Base-by-base conservation (phyloP, 1,140 invertebrate genomes). In the Plutomurus gul region DNA sequence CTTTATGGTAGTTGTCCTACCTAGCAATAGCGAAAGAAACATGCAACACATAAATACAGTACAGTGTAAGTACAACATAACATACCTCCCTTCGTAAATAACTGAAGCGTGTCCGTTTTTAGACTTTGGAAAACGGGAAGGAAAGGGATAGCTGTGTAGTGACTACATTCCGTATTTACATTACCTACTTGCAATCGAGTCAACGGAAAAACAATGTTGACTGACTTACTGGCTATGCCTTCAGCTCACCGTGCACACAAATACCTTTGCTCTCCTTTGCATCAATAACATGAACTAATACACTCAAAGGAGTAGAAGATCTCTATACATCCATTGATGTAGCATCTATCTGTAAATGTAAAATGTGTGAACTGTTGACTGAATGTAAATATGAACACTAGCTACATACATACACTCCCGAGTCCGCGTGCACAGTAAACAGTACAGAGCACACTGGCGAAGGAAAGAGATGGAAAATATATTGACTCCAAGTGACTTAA, bases 31-130 rank as follows among this genome's bases (percentile, higher is more conserved):
- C 25, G 27, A 65, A 65, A 65, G 56, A 65, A 33, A 65, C 56
- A 65, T 4, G 56, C 25, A 65, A 65, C 56, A n/a, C n/a, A n/a
- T 65, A n/a, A 27, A 16, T 30, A 65, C 56, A 65, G n/a, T n/a
- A n/a, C n/a, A n/a, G n/a, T 36, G 25, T 8, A 51, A 25, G 25
- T 51, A n/a, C 25, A 36, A 65, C 25, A 65, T 65, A 65, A 65
- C 56, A 65, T 75, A 36, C 39, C 56, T 77, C 51, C 56, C 65
- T 77, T 46, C 20, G 65, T 37, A 75, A 56, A 73, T 79, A 74
- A 75, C 71, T 79, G 77, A 79, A 79, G 77, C 77, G 77, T 79
- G 77, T 79, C 77, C 70, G 77, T 75, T 79, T 79, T 73, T 74
- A 79, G 71, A 79, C 46, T 49, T 78, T 39, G 39, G 3, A 72